Evolutionary conservation across 2,888 invertebrate species (phyloP), one percentile per base, ranked within the genome.

Genomic region (Gortyna flavago): DNA sequence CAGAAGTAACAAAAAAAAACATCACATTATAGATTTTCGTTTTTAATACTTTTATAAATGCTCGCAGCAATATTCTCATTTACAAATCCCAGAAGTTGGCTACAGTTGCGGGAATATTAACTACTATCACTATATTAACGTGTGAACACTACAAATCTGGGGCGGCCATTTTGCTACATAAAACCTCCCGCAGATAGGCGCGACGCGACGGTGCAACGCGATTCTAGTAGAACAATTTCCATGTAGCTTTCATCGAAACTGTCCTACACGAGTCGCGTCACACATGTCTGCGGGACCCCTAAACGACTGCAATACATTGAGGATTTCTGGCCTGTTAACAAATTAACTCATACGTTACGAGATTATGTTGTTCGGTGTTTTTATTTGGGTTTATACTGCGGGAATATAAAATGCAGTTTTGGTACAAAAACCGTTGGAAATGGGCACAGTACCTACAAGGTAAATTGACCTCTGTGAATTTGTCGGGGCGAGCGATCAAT

Each of bases 311-410:
- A 57, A 48, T 69, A 54, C 61, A 54, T 74, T 61, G 71, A 48
- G 71, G 72, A 74, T 69, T 83, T 75, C 18, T 48, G 51, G 48
- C 25, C 64, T 61, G 76, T 76, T 80, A 80, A 80, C 76, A 72
- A 83, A 77, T 76, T 65, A 83, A 74, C 48, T 44, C 80, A 68
- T 77, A 62, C 48, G 83, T 80, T 69, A 41, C 54, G 41, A 70
- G 79, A 80, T 73, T 80, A 83, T 62, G n/a, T 54, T 62, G 80
- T 41, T 64, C 41, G 35, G 7, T 57, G 32, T 71, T 75, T 82
- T 77, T 76, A 54, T 77, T 65, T 8, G 16, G 41, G 44, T 11
- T 61, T 65, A 35, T 32, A 48, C 35, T 68, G 62, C 32, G 32
- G 64, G 67, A 16, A 64, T 32, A 32, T 41, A 64, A 74, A 79